phyloP scores from a whole-genome alignment of 2,797 vertebrate species.

The Tamandua tetradactyla region DNA sequence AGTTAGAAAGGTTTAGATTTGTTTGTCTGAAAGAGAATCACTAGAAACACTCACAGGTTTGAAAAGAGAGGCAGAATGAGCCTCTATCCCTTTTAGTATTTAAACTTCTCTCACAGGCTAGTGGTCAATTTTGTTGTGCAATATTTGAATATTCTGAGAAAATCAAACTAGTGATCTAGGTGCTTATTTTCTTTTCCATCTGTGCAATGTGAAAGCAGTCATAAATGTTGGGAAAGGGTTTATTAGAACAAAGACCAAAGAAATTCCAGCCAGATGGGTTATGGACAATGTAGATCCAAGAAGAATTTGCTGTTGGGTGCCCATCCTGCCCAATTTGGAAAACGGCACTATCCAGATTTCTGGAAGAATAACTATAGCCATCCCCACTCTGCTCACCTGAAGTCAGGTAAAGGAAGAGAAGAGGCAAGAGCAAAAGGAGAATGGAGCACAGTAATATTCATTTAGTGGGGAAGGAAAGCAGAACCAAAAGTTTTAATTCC shows the following conservation, averaged over 20 bases:
- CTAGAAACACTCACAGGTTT: background rate
- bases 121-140: background rate
- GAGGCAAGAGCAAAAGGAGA: background rate
- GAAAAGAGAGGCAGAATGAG: background rate
- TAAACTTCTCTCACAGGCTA: background rate
- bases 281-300: background rate
- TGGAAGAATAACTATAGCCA: background rate
- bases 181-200: background rate
- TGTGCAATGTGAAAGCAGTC: background rate
- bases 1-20: too few species aligned
- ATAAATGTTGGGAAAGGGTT: background rate
- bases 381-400: background rate
- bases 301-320: background rate
- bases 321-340: background rate
- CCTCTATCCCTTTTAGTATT: background rate
- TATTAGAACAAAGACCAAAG: background rate
- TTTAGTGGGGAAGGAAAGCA: background rate
- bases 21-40: too few species aligned
- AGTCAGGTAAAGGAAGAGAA: background rate
- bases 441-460: background rate
- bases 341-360: background rate
- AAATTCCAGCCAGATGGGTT: background rate
- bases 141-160: slow-evolving; percentile 34
- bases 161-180: background rate
- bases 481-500: background rate